Evolutionary conservation across 2,113 vertebrate species (phyloP), one percentile per base, ranked within the genome.

Genomic region (Microcebus jonahi): DNA sequence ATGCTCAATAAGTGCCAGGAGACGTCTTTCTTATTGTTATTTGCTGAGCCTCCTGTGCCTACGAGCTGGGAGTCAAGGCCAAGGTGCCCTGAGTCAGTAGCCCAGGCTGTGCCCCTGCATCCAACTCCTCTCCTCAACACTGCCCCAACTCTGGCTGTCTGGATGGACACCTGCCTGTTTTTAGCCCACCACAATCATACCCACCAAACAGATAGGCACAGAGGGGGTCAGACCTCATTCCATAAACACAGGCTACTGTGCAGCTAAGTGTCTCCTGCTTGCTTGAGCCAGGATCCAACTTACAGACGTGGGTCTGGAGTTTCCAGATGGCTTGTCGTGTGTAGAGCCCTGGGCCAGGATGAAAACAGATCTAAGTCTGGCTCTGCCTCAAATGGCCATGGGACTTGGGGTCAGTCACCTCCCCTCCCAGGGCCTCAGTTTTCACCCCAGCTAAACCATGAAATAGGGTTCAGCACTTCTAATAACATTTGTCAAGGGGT

Each of bases 111-210:
- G 34, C 50, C 5, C 45, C 27, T 34, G 6, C 20, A 12, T 31
- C 29, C 34, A 8, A 10, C 27, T 39, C 55, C 8, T 42, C 68
- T 2, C 9, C 34, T 23, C 68, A 27, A 23, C 1, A 0, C 70
- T 5, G 27, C 1, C 31, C 75, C 8, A 31, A 3, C 14, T 45
- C 68, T 27, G 9, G 42, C 5, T 48, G 59, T 63, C 39, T 5
- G 8, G 20, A 36, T 0, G 10, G 45, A 8, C 1, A 18, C 14
- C 63, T 73, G 34, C 45, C 39, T 73, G 8, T 13, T 18, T 53
- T 36, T 14, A 71, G 39, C 6, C 31, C 36, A 42, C 84, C 45
- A 59, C 12, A 86, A 34, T n/a, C 48, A 15, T 4, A 17, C 17
- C 31, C 36, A 12, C 4, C 1, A 0, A 39, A 34, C 34, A 87